These are phyloP conservation scores for Numenius phaeopus DNA, from an alignment of 2,797 vertebrate genomes.

Conservation along the genomic window DNA sequence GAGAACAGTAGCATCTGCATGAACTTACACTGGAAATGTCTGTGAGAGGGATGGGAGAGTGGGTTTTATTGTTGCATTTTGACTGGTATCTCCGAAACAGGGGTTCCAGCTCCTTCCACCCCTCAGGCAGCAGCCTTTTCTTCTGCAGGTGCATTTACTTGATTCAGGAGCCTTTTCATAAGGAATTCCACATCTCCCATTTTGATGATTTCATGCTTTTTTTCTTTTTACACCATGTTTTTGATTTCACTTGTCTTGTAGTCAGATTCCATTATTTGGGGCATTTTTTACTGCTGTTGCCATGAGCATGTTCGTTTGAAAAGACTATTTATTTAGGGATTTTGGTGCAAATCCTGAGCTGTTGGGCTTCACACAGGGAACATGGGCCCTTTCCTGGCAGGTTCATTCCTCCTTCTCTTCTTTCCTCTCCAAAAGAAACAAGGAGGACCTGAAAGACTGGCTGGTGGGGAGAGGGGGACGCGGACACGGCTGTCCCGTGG, in stretches of 20 bases:
- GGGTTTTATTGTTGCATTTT: background rate
- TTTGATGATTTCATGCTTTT: background rate
- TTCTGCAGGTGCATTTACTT: background rate
- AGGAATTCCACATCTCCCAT: background rate
- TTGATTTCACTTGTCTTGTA: background rate
- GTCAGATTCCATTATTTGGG: background rate
- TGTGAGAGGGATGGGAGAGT: background rate
- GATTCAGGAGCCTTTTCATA: background rate
- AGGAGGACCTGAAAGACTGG: too few relatives aligned
- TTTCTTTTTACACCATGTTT: background rate
- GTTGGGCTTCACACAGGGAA: background rate
- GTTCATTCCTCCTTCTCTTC: background rate
- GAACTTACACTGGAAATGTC: background rate
- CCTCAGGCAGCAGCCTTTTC: background rate
- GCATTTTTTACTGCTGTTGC: background rate
- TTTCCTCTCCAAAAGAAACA: background rate
- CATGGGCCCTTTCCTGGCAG: background rate
- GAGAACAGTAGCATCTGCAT: background rate
- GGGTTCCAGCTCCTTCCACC: background rate
- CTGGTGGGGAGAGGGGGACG: background rate
- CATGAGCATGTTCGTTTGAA: background rate
- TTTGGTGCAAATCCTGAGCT: background rate
- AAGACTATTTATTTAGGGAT: background rate
- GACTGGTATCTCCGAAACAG: background rate
- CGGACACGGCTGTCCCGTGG: rapidly evolving